These are phyloP conservation scores for Drosophila paranaensis DNA, from an alignment of 2,888 invertebrate species.

Conservation along the genomic window DNA sequence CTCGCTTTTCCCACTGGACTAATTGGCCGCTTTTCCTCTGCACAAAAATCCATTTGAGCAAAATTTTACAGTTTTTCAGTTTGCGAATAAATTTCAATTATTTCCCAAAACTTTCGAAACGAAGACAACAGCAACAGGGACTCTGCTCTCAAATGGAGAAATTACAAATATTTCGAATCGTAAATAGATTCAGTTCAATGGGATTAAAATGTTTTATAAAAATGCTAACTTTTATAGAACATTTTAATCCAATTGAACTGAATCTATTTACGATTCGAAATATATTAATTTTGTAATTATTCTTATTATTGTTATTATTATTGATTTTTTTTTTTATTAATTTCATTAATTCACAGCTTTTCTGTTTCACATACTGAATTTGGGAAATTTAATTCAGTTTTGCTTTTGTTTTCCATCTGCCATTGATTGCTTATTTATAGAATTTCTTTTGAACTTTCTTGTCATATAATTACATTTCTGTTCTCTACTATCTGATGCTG, in stretches of 20 bases:
- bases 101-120: background rate
- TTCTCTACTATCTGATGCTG: background rate
- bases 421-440: background rate
- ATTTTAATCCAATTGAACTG: too few species aligned
- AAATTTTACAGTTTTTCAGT: conserved; percentile 26
- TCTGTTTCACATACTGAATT: background rate
- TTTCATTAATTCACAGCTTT: background rate
- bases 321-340: background rate
- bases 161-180: conserved; percentile 35
- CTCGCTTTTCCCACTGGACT: conserved; percentile 56
- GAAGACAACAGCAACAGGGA: conserved; percentile 1
- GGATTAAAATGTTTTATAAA: background rate
- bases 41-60: conserved; percentile 20
- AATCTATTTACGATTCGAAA: too few species aligned
- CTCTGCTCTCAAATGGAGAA: background rate
- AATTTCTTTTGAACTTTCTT: background rate
- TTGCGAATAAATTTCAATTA: conserved; percentile 34
- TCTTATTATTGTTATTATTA: too few species aligned
- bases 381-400: background rate
- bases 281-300: background rate
- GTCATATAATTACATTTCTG: conserved; percentile 3
- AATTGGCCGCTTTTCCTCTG: conserved; percentile 51
- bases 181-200: conserved; percentile 33
- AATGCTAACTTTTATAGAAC: too few species aligned
- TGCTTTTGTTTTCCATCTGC: background rate